Percentiles rank a stretch among this genome's conserved stretches.
Conservation (phyloP, 2,113 vertebrate species). For the Notothenia rossii region DNA sequence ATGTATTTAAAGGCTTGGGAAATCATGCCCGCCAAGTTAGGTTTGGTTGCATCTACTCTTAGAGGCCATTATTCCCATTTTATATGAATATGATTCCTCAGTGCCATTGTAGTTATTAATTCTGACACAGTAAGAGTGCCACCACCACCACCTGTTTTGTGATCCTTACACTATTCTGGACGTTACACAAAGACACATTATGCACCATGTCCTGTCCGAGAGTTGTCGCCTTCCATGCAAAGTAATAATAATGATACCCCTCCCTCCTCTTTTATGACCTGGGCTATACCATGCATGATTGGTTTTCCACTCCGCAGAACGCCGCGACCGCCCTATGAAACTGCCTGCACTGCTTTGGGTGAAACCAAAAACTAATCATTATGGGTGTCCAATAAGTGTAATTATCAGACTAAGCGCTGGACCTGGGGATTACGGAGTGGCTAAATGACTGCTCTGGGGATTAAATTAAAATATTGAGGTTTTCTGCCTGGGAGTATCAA, state of each 20-base stretch:
- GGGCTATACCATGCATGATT: conserved; percentile 61
- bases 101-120: conserved; percentile 15
- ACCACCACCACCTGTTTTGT: conserved; percentile 45
- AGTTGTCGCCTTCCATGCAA: conserved; percentile 55
- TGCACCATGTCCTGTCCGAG: conserved; percentile 26
- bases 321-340: conserved; percentile 63
- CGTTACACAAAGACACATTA: conserved; percentile 21
- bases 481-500: conserved; percentile 76
- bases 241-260: conserved; percentile 65
- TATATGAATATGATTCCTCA: conserved; percentile 25
- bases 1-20: conserved; percentile 30
- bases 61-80: conserved; percentile 1
- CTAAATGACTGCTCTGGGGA: conserved; percentile 77
- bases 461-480: conserved; percentile 79
- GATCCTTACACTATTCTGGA: conserved; percentile 2
- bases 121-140: conserved; percentile 49
- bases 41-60: conserved; percentile 31
- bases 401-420: conserved; percentile 77
- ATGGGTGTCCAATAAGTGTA: conserved; percentile 81
- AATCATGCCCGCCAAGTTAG: conserved; percentile 24
- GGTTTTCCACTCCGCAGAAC: conserved; percentile 73
- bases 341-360: conserved; percentile 69
- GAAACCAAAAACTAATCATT: conserved; percentile 82
- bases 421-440: conserved; percentile 72
- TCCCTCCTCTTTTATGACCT: conserved; percentile 59